A percentile compares a stretch with the other conserved stretches of the same genome.
Evolutionary conservation across 2,888 invertebrate species (phyloP).

Genomic region (Acholoe squamosa): DNA sequence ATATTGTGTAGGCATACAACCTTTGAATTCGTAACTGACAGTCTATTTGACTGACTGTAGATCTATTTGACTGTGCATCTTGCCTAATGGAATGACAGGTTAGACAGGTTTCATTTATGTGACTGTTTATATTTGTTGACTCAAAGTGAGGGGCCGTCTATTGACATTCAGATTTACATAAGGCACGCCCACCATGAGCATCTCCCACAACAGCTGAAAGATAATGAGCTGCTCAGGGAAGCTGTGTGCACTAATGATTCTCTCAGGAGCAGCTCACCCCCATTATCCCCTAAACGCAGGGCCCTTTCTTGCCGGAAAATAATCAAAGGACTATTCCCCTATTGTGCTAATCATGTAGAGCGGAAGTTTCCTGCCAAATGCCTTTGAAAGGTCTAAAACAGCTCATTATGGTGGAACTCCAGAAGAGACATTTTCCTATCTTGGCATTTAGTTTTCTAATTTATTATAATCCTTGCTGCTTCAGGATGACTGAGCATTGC

Average conservation of each 20-base stretch:
- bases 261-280: slow-evolving; percentile 23
- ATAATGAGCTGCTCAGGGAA: slow-evolving; percentile 50
- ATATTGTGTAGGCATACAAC: no score
- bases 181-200: background rate
- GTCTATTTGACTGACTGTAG: no score
- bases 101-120: no score
- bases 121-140: background rate
- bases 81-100: no score
- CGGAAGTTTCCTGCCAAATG: slow-evolving; percentile 41
- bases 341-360: slow-evolving; percentile 55
- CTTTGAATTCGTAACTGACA: no score
- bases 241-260: slow-evolving; percentile 37
- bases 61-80: no score
- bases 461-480: slow-evolving; percentile 25
- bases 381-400: slow-evolving; percentile 35
- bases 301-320: slow-evolving; percentile 30
- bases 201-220: slow-evolving; percentile 10
- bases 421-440: background rate
- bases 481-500: background rate
- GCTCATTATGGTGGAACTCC: slow-evolving; percentile 22
- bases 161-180: slow-evolving; percentile 25
- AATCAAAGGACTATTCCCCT: slow-evolving; percentile 36
- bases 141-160: background rate
- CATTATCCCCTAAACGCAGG: slow-evolving; percentile 41
- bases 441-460: background rate